phyloP scores from a whole-genome alignment of 2,113 vertebrate species.

The Leptobrachium ailaonicum region DNA sequence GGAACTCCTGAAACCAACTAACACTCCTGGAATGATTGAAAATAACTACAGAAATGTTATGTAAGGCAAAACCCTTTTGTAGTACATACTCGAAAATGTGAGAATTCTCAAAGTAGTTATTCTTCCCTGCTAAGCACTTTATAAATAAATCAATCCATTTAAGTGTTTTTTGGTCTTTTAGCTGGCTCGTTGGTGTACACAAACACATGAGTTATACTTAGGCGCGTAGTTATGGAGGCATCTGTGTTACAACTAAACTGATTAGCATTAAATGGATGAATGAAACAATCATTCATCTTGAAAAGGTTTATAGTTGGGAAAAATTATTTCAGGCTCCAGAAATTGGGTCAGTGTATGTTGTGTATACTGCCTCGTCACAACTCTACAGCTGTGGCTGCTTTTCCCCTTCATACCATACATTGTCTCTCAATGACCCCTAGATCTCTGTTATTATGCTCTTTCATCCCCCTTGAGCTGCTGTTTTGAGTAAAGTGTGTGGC shows the following conservation, averaged over 20 bases:
- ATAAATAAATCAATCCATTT: too few relatives aligned
- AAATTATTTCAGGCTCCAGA: constrained; percentile 32
- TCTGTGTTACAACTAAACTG: constrained; percentile 28
- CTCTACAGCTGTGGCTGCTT: constrained; percentile 31
- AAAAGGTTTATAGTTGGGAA: constrained; percentile 32
- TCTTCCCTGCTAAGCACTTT: too few relatives aligned
- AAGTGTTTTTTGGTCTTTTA: too few relatives aligned
- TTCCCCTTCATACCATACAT: constrained; percentile 7
- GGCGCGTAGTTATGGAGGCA: constrained; percentile 9
- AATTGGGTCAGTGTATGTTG: constrained; percentile 39
- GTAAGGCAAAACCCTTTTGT: too few relatives aligned
- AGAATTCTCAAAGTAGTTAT: too few relatives aligned
- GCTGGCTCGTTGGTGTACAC: not conserved
- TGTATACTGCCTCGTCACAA: constrained; percentile 23
- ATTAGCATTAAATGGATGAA: constrained; percentile 41
- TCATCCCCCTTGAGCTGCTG: constrained; percentile 47
- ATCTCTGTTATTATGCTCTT: constrained; percentile 33
- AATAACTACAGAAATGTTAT: too few relatives aligned
- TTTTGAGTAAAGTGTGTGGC: constrained; percentile 48
- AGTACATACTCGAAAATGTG: too few relatives aligned
- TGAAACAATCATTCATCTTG: constrained; percentile 44
- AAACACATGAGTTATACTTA: constrained; percentile 26
- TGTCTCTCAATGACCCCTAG: constrained; percentile 39
- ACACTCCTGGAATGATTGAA: too few relatives aligned
- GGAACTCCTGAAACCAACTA: not conserved